phyloP scores from a whole-genome alignment of 2,113 vertebrate genomes.

The Rousettus leschenaultii region DNA sequence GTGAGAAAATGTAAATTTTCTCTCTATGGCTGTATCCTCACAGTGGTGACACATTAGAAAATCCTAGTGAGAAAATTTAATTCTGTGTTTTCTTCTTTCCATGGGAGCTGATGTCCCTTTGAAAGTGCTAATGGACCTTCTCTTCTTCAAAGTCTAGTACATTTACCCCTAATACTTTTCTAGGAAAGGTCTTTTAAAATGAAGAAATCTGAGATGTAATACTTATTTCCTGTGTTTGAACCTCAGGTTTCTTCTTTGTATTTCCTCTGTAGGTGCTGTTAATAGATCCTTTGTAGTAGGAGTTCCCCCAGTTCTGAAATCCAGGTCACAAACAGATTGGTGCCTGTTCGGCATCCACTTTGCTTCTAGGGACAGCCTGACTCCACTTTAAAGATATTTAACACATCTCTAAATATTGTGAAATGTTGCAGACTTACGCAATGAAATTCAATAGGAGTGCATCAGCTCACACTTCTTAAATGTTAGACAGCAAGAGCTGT shows the following conservation, averaged over 20 bases:
- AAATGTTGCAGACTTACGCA: conserved; percentile 31
- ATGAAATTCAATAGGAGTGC: not conserved
- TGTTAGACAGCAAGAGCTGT: not conserved
- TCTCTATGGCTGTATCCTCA: conserved; percentile 23
- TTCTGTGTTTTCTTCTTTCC: conserved; percentile 61
- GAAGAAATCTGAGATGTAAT: conserved; percentile 29
- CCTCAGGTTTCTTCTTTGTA: not conserved
- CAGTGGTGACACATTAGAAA: conserved; percentile 48
- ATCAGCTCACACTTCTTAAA: conserved; percentile 13
- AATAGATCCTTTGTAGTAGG: not conserved
- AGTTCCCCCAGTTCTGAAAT: not conserved
- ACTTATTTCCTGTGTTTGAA: not conserved
- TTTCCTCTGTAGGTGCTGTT: conserved; percentile 1
- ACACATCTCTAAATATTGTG: conserved; percentile 53
- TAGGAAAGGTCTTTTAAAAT: conserved; percentile 29
- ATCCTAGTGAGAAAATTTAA: conserved; percentile 68
- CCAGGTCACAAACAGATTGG: conserved; percentile 30
- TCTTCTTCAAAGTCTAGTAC: conserved; percentile 18
- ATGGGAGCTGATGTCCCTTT: conserved; percentile 43
- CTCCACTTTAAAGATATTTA: conserved; percentile 42
- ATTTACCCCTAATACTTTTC: conserved; percentile 17
- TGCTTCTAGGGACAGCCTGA: not conserved
- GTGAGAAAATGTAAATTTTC: conserved; percentile 72
- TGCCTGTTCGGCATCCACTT: conserved; percentile 10
- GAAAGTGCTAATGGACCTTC: conserved; percentile 48